These are phyloP conservation scores for Lerema accius DNA, from an alignment of 1,140 invertebrate species.

Conservation along the genomic window DNA sequence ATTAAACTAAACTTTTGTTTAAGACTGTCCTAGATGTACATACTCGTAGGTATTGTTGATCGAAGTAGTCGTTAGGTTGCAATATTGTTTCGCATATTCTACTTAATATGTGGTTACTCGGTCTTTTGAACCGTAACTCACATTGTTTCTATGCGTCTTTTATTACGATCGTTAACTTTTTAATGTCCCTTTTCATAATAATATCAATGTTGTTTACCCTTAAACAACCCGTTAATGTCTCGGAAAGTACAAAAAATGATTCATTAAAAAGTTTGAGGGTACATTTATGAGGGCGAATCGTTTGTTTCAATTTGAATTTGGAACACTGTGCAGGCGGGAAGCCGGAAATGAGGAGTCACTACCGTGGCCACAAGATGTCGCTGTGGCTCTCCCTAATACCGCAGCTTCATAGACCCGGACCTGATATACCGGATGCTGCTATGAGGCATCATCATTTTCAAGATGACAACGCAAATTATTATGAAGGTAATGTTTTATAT, in stretches of 20 bases:
- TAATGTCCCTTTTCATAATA: slow-evolving; percentile 8
- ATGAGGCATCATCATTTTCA: slow-evolving; percentile 92
- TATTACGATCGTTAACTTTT: slow-evolving; percentile 1
- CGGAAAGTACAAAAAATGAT: slow-evolving; percentile 12
- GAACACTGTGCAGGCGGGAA: slow-evolving; percentile 84
- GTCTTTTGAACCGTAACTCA: background rate
- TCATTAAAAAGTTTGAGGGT: slow-evolving; percentile 24
- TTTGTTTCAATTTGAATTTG: slow-evolving; percentile 35
- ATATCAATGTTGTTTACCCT: slow-evolving; percentile 8
- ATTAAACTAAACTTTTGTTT: too few species aligned
- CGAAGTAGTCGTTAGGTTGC: too few species aligned
- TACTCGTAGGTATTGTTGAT: too few species aligned
- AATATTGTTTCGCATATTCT: too few species aligned
- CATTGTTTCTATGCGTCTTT: background rate
- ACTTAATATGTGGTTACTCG: too few species aligned
- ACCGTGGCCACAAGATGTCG: slow-evolving; percentile 94
- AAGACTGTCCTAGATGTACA: too few species aligned
- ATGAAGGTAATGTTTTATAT: slow-evolving; percentile 60
- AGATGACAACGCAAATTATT: slow-evolving; percentile 81
- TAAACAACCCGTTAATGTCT: background rate
- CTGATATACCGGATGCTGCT: slow-evolving; percentile 81
- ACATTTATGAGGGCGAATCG: slow-evolving; percentile 11
- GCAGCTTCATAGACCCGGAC: slow-evolving; percentile 91
- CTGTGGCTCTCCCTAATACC: slow-evolving; percentile 96
- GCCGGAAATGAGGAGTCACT: slow-evolving; percentile 91